Base-by-base conservation (phyloP, 2,888 invertebrate genomes). In the Caenorhabditis sp. region DNA sequence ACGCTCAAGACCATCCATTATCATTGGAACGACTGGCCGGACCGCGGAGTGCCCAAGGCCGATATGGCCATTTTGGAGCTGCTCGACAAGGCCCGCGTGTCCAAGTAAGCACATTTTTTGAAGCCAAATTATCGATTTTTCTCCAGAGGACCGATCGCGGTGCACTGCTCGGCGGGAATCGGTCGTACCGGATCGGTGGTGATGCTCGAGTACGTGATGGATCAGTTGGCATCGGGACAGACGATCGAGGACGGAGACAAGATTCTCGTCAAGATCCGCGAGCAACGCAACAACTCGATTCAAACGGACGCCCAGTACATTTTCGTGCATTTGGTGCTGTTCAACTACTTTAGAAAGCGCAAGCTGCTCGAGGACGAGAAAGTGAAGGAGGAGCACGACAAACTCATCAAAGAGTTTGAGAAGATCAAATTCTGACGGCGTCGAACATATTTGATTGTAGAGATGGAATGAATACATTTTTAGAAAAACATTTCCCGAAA, bases 161-260 rank as follows among this genome's bases (percentile, higher is more conserved):
- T 82, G 6, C 82, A 82, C 41, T 82, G 82, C 59, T 80, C 80
- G 4, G 82, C 82, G 9, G 82, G 82, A n/a, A 80, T 82, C 48
- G 82, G 82, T 22, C 66, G 82, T 2, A 82, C 82, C 2, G 82
- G 82, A 2, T 68, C 73, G 2, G 75, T 82, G 9, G 79, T 79
- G 5, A 71, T 82, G 73, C 74, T 82, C 39, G 74, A 82, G 41
- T 80, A 78, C 65, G 56, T 79, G 7, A 58, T 80, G 56, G 82
- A 80, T 24, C 61, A 70, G 39, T 24, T 80, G 9, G 24, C 52
- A 15, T 26, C 43, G 9, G 71, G 74, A n/a, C 63, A 75, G 27
- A 13, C 22, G 2, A 63, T 78, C 30, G 82, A 82, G 11, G 63
- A 68, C 17, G 53, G 59, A n/a, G 76, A 77, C 39, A 61, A 59